Percentiles rank a stretch among this genome's conserved stretches.
phyloP scores from a whole-genome alignment of 2,888 invertebrate genomes.

The Heliconius cydno region DNA sequence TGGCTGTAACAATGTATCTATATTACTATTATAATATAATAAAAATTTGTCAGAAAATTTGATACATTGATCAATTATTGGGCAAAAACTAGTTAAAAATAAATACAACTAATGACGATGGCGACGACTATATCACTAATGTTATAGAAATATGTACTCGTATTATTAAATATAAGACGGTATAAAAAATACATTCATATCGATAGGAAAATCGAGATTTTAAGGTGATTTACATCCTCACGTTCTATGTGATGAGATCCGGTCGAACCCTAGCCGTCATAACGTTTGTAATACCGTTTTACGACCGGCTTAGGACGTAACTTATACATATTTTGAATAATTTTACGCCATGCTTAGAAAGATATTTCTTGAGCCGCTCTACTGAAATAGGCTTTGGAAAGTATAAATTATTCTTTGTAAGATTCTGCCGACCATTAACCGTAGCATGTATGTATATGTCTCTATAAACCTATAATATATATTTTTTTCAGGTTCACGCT shows the following conservation, averaged over 20 bases:
- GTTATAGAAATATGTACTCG: not conserved
- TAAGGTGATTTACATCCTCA: conserved; percentile 69
- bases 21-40: not conserved
- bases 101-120: not conserved
- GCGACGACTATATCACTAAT: not conserved
- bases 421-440: not conserved
- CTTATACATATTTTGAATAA: conserved; percentile 81
- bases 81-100: not conserved
- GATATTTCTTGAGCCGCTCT: conserved; percentile 67
- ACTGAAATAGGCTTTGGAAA: conserved; percentile 62
- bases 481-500: too few species aligned
- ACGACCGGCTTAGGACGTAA: conserved; percentile 78
- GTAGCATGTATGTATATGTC: not conserved
- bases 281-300: conserved; percentile 81
- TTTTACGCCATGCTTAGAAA: conserved; percentile 73
- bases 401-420: conserved; percentile 50
- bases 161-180: not conserved
- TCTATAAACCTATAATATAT: not conserved
- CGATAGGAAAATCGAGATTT: conserved; percentile 72
- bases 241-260: conserved; percentile 79
- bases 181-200: conserved; percentile 56
- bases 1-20: conserved; percentile 43
- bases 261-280: conserved; percentile 74
- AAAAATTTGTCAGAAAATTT: not conserved
- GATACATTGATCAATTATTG: not conserved